These are phyloP conservation scores for Ornithoptera alexandrae DNA, from an alignment of 2,888 invertebrate species.

Conservation along the genomic window DNA sequence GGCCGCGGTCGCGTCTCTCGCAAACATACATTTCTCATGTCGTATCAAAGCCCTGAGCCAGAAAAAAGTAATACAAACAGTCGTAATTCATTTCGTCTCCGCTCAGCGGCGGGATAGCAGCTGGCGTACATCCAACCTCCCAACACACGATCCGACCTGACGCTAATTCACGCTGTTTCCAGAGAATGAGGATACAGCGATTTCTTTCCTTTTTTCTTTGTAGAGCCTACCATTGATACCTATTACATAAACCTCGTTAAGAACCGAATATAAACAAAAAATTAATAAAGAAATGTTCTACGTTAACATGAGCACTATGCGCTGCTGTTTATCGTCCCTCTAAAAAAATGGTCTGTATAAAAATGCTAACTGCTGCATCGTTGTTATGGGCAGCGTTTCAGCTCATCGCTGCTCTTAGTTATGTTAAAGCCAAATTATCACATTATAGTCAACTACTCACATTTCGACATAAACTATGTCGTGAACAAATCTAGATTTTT, in stretches of 20 bases:
- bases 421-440: not conserved
- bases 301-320: not conserved
- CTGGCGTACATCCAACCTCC: conserved; percentile 34
- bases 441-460: too few relatives aligned
- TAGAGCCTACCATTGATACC: not conserved
- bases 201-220: not conserved
- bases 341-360: not conserved
- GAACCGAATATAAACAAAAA: not conserved
- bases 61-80: conserved; percentile 31
- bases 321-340: too few relatives aligned
- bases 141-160: conserved; percentile 11
- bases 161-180: conserved; percentile 4
- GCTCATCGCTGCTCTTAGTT: not conserved
- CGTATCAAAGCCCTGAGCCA: conserved; percentile 32
- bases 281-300: not conserved
- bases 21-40: conserved; percentile 32
- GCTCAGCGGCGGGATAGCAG: conserved; percentile 26
- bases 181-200: conserved; percentile 1
- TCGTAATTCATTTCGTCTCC: conserved; percentile 27
- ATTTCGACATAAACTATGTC: too few relatives aligned
- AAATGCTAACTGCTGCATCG: not conserved
- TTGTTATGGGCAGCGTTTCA: not conserved
- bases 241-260: not conserved
- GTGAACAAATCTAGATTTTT: too few relatives aligned
- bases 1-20: conserved; percentile 12